phyloP scores from a whole-genome alignment of 2,888 invertebrate genomes.

The Formica aserva region DNA sequence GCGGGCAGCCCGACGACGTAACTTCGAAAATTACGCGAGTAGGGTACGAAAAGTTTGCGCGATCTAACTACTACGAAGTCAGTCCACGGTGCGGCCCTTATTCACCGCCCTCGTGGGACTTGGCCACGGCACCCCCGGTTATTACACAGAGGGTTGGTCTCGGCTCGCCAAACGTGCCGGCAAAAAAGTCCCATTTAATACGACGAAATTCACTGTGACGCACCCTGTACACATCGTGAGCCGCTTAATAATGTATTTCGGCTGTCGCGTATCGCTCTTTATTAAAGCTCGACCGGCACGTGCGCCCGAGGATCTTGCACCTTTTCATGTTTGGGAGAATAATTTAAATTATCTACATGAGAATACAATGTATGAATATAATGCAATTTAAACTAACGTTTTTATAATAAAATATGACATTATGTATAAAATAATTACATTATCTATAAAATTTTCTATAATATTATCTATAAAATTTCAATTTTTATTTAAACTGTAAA shows the following conservation, averaged over 20 bases:
- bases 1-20: slow-evolving; percentile 71
- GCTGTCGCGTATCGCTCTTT: slow-evolving; percentile 59
- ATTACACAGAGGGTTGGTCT: slow-evolving; percentile 69
- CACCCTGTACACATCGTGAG: slow-evolving; percentile 59
- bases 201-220: slow-evolving; percentile 72
- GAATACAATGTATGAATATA: not conserved
- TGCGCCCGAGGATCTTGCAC: not conserved
- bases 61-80: slow-evolving; percentile 79
- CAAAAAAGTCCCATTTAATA: slow-evolving; percentile 75
- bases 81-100: slow-evolving; percentile 80
- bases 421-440: not conserved
- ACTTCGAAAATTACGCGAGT: slow-evolving; percentile 77
- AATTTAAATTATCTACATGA: not conserved
- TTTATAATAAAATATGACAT: not conserved
- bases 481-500: slow-evolving; percentile 15
- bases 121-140: slow-evolving; percentile 70
- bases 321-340: not conserved
- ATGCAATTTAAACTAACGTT: not conserved
- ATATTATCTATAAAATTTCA: slow-evolving; percentile 8
- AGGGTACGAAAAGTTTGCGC: slow-evolving; percentile 74
- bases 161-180: slow-evolving; percentile 71
- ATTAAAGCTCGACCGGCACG: slow-evolving; percentile 49
- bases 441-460: not conserved
- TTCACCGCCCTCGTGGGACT: slow-evolving; percentile 78
- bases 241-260: slow-evolving; percentile 67